Evolutionary conservation across 2,888 invertebrate species (phyloP), one percentile per base, ranked within the genome.

Genomic region (Nemoura dubitans): DNA sequence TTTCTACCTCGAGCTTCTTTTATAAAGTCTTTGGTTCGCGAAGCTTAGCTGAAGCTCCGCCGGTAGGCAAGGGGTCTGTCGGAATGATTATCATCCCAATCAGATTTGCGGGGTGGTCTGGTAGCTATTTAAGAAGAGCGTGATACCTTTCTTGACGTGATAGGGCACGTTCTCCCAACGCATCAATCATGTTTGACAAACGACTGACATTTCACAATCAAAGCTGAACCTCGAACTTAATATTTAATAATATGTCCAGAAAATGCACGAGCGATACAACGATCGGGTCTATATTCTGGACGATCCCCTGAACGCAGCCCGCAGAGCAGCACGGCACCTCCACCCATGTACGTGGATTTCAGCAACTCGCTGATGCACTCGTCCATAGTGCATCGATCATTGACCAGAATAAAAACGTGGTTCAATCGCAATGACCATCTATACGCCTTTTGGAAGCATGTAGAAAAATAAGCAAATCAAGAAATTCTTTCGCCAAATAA

Each of bases 141-240:
- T 59, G 59, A 59, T 7, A 3, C 3, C 59, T 59, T 30, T 28
- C 81, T 29, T 81, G 3, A 29, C 81, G 81, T 81, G 81, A 81
- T 30, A 29, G 81, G 78, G 27, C 78, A 78, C 78, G 78, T 26
- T 6, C 5, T 81, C 29, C n/a, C 5, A 59, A 59, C 59, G 16
- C 28, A 81, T 81, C 30, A 81, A 81, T 81, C 81, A 81, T 29
- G 81, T 27, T 29, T 30, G 81, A 81, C 27, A 10, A n/a, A 81
- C 14, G 81, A 81, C 28, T 28, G 81, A 81, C 81, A 30, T 28
- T 81, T 81, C 28, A 28, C 26, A 81, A 81, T 30, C 81, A 81
- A 81, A 59, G 16, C 21, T 59, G 16, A 59, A 59, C 59, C 21
- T 59, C 2, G 14, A 14, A 21, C 59, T 59, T 7, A 59, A 59